A percentile compares a stretch with the other conserved stretches of the same genome.
Evolutionary conservation across 1,140 invertebrate genomes (phyloP).

Genomic region (Drosophila littoralis): DNA sequence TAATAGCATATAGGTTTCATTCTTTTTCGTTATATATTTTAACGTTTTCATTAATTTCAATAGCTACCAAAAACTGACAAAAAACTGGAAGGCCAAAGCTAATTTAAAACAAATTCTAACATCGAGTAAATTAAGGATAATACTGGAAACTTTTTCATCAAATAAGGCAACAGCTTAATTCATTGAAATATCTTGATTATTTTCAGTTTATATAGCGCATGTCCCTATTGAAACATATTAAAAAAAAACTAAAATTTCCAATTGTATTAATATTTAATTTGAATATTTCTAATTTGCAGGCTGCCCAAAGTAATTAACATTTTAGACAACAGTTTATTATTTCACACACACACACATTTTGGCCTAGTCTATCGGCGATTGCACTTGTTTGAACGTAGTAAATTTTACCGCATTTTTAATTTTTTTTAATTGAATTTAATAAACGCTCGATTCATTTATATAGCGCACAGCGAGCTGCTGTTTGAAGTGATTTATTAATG

Average conservation of each 20-base stretch:
- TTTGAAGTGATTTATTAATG: slow-evolving; percentile 68
- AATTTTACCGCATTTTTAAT: slow-evolving; percentile 24
- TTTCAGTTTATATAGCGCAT: neutral
- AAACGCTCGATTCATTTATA: slow-evolving; percentile 43
- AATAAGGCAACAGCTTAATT: neutral
- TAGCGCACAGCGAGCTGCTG: slow-evolving; percentile 14
- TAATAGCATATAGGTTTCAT: too few species aligned
- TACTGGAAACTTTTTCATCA: too few species aligned
- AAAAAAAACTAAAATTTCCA: neutral
- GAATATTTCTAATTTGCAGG: slow-evolving; percentile 1
- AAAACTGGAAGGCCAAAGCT: too few species aligned
- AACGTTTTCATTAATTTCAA: too few species aligned
- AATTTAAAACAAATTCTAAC: too few species aligned
- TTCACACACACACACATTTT: slow-evolving; percentile 17
- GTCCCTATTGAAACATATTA: neutral
- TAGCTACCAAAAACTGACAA: too few species aligned
- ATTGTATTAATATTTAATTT: slow-evolving; percentile 1
- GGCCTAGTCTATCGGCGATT: slow-evolving; percentile 23
- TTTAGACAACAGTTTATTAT: slow-evolving; percentile 25
- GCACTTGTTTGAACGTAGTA: slow-evolving; percentile 9
- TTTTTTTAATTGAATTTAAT: slow-evolving; percentile 68
- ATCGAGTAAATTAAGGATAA: too few species aligned
- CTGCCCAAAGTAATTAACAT: slow-evolving; percentile 20
- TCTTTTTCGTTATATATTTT: too few species aligned
- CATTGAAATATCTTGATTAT: neutral